phyloP scores from a whole-genome alignment of 2,888 invertebrate species.

The Napeogenes sylphis region DNA sequence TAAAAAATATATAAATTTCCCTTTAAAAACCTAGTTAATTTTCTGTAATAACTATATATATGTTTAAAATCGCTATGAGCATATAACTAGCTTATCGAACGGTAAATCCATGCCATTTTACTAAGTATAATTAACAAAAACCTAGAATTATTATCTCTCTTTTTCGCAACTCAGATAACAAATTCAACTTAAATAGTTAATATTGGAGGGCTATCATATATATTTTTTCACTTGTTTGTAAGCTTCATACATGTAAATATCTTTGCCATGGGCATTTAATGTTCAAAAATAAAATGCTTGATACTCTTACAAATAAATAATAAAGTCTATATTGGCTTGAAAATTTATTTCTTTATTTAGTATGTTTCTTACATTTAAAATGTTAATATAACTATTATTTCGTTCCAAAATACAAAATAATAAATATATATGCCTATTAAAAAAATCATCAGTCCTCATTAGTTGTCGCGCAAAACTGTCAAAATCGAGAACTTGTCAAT shows the following conservation, averaged over 20 bases:
- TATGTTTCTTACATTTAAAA: too few relatives aligned
- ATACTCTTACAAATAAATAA: too few relatives aligned
- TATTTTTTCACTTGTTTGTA: too few relatives aligned
- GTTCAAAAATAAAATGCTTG: too few relatives aligned
- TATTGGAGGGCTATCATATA: background rate
- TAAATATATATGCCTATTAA: constrained; percentile 8
- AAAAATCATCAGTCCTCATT: constrained; percentile 21
- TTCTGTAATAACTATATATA: background rate
- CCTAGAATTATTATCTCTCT: background rate
- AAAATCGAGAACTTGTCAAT: constrained; percentile 38
- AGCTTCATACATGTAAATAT: background rate
- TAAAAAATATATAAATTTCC: too few relatives aligned
- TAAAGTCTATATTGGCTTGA: too few relatives aligned
- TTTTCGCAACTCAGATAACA: background rate
- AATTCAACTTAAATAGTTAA: background rate
- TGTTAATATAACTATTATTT: too few relatives aligned
- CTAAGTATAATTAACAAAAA: constrained; percentile 2
- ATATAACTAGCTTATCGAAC: background rate
- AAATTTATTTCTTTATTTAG: too few relatives aligned
- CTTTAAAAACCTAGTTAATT: too few relatives aligned
- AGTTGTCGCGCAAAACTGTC: constrained; percentile 43
- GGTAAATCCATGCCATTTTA: background rate
- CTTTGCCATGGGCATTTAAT: too few relatives aligned
- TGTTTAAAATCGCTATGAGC: background rate
- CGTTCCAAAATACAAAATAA: background rate